Conservation (phyloP, 1,140 invertebrate species). For the Tribolium madens region DNA sequence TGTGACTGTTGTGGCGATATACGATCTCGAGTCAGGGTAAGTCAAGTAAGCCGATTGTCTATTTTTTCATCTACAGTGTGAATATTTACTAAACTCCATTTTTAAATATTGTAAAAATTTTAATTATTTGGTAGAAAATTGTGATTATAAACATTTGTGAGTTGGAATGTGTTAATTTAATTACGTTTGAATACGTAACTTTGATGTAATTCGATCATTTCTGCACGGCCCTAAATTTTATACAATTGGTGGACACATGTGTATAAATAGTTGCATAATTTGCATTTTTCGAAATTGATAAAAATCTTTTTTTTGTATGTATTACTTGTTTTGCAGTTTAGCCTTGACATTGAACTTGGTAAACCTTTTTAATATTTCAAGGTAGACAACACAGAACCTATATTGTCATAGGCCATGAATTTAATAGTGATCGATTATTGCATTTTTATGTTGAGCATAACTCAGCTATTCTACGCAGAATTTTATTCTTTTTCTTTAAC, state of each 20-base stretch:
- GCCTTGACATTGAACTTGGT: slow-evolving; percentile 41
- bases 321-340: slow-evolving; percentile 26
- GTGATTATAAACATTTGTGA: no score
- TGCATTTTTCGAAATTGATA: slow-evolving; percentile 3
- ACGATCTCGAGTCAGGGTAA: neutral
- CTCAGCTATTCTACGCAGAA: slow-evolving; percentile 20
- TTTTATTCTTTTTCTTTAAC: slow-evolving; percentile 5
- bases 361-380: slow-evolving; percentile 42
- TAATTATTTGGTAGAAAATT: neutral
- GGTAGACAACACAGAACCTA: slow-evolving; percentile 35
- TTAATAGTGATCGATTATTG: slow-evolving; percentile 37
- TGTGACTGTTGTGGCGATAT: neutral
- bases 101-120: no score
- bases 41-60: neutral
- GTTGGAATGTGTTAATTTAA: neutral
- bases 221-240: neutral
- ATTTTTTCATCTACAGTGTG: neutral
- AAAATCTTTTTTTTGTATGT: slow-evolving; percentile 1
- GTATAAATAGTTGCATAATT: slow-evolving; percentile 33
- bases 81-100: no score
- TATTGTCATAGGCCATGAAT: slow-evolving; percentile 44
- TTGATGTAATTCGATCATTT: neutral
- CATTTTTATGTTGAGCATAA: slow-evolving; percentile 29
- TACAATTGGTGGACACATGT: neutral
- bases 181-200: neutral